These are phyloP conservation scores for Paramisgurnus dabryanus DNA, from an alignment of 2,113 vertebrate genomes.

Conservation along the genomic window DNA sequence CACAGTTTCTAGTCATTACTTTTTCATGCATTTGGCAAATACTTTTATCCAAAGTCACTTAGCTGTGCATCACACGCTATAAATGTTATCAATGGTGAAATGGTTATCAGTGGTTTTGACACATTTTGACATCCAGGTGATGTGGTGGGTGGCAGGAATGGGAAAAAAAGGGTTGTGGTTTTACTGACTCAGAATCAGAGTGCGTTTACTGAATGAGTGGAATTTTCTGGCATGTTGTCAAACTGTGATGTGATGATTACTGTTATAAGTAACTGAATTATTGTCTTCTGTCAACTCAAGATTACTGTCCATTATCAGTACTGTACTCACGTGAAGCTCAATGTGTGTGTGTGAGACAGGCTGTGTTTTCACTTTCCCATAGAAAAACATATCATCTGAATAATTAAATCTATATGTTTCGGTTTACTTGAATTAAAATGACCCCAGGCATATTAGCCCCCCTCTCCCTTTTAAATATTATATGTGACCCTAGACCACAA, in stretches of 20 bases:
- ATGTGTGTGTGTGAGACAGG: background rate
- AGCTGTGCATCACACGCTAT: too few relatives aligned
- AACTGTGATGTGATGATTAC: background rate
- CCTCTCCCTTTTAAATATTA: too few relatives aligned
- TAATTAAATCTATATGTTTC: too few relatives aligned
- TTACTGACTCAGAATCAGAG: slow-evolving; percentile 13
- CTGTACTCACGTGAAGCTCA: background rate
- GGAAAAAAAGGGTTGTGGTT: background rate
- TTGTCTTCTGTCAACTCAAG: background rate
- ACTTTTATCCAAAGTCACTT: too few relatives aligned
- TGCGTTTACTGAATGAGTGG: background rate
- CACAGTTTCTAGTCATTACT: too few relatives aligned
- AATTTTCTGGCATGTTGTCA: background rate
- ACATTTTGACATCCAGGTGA: background rate
- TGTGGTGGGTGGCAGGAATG: background rate
- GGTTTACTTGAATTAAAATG: too few relatives aligned
- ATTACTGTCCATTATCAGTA: background rate
- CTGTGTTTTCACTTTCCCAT: too few relatives aligned
- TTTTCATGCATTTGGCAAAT: too few relatives aligned
- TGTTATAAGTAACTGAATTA: background rate
- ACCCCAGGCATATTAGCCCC: too few relatives aligned
- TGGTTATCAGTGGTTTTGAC: background rate
- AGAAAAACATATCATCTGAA: too few relatives aligned
- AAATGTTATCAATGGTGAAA: background rate
- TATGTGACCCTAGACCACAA: too few relatives aligned